Conservation (phyloP, 2,888 invertebrate species). For the Chaetogeoica ovagalla region DNA sequence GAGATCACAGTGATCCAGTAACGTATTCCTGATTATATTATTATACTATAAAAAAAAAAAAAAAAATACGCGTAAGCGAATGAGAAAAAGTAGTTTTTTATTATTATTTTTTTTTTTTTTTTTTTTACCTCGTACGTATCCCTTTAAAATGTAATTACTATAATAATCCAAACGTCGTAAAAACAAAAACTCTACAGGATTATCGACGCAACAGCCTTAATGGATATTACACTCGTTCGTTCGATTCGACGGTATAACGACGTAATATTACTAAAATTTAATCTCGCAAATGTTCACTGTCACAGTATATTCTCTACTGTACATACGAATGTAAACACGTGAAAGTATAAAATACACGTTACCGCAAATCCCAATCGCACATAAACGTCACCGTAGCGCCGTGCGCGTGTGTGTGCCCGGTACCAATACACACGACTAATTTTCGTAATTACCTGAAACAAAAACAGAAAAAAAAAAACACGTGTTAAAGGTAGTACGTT, state of each 20-base stretch:
- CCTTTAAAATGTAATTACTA: too few species aligned
- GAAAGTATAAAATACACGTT: slow-evolving; percentile 11
- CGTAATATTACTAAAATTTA: slow-evolving; percentile 24
- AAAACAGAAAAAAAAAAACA: slow-evolving; percentile 2
- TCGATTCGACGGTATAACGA: slow-evolving; percentile 8
- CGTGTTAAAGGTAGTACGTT: background rate
- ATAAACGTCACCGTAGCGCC: background rate
- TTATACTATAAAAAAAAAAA: too few species aligned
- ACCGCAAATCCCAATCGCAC: slow-evolving; percentile 17
- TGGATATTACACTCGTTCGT: slow-evolving; percentile 6
- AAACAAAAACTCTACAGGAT: slow-evolving; percentile 3
- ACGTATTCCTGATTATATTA: too few species aligned
- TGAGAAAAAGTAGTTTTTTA: too few species aligned
- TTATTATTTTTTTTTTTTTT: too few species aligned
- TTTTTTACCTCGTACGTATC: too few species aligned
- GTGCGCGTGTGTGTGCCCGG: too few species aligned
- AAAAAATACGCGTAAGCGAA: too few species aligned
- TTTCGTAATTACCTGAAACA: slow-evolving; percentile 46
- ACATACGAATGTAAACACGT: too few species aligned
- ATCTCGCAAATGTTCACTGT: slow-evolving; percentile 20
- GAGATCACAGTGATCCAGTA: too few species aligned
- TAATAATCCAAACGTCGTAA: background rate
- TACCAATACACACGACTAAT: background rate
- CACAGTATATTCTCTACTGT: slow-evolving; percentile 1
- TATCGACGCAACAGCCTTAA: slow-evolving; percentile 13